Evolutionary conservation across 2,888 invertebrate species (phyloP), one percentile per base, ranked within the genome.

Genomic region (Dolomedes plantarius): DNA sequence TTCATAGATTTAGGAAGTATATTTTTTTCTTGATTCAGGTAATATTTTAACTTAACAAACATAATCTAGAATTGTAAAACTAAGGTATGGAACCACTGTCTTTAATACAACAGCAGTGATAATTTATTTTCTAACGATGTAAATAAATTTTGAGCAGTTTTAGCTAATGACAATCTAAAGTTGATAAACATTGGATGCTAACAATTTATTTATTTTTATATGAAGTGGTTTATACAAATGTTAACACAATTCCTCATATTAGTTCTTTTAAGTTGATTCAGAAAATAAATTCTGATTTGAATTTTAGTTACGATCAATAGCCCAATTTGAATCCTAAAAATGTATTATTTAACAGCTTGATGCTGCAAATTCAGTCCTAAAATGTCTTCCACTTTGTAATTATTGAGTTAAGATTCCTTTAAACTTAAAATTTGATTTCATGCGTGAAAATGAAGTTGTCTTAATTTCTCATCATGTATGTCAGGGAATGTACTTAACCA

Each of bases 81-180:
- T 11, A 64, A 28, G 16, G 16, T 64, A 64, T 13, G 27, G 27
- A 28, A 64, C 64, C 27, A 64, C 28, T 64, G 16, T 2, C 7
- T 7, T 5, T 11, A 36, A 46, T 16, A n/a, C 16, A 46, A 46
- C 16, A 16, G 46, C 46, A 46, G 16, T n/a, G 7, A 46, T 9
- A 6, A 56, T 23, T 11, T 46, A 46, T 46, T 23, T 56, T 65
- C 3, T 19, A n/a, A 65, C 7, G 65, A 3, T 31, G 31, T 65
- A 31, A 11, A 65, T 65, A 65, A 31, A 72, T 65, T 32, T 46
- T 72, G 27, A 67, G 28, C 39, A 9, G 16, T 73, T 65, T 67
- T 50, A 67, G 80, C 80, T 32, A 67, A 32, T 64, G 81, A 82
- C 81, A 82, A 82, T 82, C 81, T 82, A 39, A 80, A 69, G 67